Percentiles rank a stretch among this genome's conserved stretches.
Evolutionary conservation across 1,140 invertebrate species (phyloP).

Genomic region (Scaptomyza montana): DNA sequence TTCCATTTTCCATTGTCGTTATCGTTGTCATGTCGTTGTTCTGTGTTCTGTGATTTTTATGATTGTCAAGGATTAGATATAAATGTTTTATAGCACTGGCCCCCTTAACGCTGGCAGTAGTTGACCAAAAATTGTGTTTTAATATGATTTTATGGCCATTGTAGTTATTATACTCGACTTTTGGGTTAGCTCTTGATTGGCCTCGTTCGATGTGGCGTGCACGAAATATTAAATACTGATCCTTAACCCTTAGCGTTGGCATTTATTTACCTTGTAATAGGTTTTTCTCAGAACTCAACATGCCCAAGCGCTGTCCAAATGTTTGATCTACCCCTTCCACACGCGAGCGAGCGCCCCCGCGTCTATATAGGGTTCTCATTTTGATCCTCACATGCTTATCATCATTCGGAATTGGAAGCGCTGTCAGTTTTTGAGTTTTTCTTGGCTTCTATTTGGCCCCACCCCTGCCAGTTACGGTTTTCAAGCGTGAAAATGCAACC

Average conservation of each 20-base stretch:
- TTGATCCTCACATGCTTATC: conserved; percentile 30
- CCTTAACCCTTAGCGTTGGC: conserved; percentile 48
- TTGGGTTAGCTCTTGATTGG: conserved; percentile 48
- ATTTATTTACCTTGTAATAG: conserved; percentile 55
- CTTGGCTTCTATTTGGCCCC: conserved; percentile 38
- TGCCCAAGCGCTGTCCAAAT: conserved; percentile 45
- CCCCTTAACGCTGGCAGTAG: conserved; percentile 11
- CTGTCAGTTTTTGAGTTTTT: conserved; percentile 65
- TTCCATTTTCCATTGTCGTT: conserved; percentile 47
- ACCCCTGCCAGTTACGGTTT: background rate
- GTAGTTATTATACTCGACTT: conserved; percentile 49
- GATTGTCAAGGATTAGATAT: conserved; percentile 83
- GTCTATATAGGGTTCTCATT: background rate
- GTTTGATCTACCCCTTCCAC: conserved; percentile 51
- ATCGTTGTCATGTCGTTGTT: conserved; percentile 62
- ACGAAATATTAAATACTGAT: conserved; percentile 65
- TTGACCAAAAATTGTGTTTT: conserved; percentile 76
- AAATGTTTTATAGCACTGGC: conserved; percentile 73
- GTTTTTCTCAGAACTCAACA: conserved; percentile 63
- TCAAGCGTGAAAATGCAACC: conserved; percentile 70
- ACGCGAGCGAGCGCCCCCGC: conserved; percentile 45
- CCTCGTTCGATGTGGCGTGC: conserved; percentile 55
- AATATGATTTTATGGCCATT: conserved; percentile 77
- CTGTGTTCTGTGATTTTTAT: conserved; percentile 72
- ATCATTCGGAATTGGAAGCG: conserved; percentile 45